Conservation (phyloP, 2,797 vertebrate genomes). For the Pygocentrus nattereri region DNA sequence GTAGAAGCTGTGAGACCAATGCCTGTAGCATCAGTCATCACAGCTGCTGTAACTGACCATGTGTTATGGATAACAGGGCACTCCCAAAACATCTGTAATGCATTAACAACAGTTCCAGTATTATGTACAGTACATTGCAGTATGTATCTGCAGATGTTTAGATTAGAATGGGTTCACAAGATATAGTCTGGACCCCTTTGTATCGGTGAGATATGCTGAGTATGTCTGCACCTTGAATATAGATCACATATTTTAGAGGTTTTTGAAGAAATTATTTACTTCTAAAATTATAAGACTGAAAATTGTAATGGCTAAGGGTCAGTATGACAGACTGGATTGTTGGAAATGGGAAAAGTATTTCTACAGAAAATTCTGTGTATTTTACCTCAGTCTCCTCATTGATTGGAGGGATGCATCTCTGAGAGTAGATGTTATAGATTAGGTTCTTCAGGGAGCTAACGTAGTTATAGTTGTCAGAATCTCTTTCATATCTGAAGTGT, state of each 20-base stretch:
- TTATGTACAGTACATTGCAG: not conserved
- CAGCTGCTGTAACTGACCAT: not conserved
- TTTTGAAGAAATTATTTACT: not conserved
- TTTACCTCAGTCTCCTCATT: slow-evolving; percentile 72
- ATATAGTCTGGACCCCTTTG: not conserved
- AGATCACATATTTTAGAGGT: too few relatives aligned
- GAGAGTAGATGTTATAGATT: slow-evolving; percentile 69
- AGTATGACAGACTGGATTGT: too few relatives aligned
- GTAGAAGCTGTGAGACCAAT: not conserved
- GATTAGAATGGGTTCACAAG: not conserved
- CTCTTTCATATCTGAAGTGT: slow-evolving; percentile 67
- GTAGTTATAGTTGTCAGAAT: slow-evolving; percentile 70
- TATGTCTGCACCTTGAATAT: too few relatives aligned
- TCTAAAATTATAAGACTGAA: not conserved
- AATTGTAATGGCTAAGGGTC: not conserved
- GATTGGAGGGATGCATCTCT: slow-evolving; percentile 68
- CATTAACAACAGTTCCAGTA: not conserved
- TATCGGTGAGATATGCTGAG: too few relatives aligned
- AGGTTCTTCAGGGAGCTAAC: slow-evolving; percentile 63
- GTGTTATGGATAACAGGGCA: not conserved
- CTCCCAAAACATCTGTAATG: slow-evolving; percentile 11
- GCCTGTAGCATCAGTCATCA: not conserved
- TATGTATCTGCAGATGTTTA: not conserved
- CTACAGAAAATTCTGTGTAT: too few relatives aligned
- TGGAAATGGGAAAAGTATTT: too few relatives aligned